Evolutionary conservation across 1,140 invertebrate genomes (phyloP).

Genomic region (Vanessa atalanta): DNA sequence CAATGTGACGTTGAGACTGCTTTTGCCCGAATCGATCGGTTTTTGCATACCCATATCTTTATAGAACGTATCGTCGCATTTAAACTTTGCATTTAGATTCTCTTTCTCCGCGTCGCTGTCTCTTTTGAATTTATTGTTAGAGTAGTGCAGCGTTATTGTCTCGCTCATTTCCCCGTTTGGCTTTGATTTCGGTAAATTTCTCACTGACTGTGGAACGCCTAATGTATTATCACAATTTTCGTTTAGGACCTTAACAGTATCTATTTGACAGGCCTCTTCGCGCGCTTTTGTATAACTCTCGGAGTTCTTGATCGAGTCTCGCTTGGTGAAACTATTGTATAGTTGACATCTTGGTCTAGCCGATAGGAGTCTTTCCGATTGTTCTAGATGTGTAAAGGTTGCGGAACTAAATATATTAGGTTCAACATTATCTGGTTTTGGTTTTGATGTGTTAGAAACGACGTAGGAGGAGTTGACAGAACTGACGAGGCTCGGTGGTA

Average conservation of each 20-base stretch:
- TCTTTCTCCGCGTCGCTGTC: slow-evolving; percentile 70
- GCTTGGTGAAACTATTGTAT: slow-evolving; percentile 67
- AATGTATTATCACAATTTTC: slow-evolving; percentile 66
- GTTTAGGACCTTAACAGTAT: slow-evolving; percentile 65
- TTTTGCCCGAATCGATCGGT: slow-evolving; percentile 54
- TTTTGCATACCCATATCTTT: slow-evolving; percentile 66
- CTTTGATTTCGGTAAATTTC: slow-evolving; percentile 56
- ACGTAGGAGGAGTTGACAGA: slow-evolving; percentile 76
- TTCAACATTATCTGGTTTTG: slow-evolving; percentile 60
- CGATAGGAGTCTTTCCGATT: slow-evolving; percentile 66
- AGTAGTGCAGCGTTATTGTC: slow-evolving; percentile 68
- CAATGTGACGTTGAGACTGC: slow-evolving; percentile 71
- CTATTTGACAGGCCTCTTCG: slow-evolving; percentile 72
- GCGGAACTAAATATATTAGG: slow-evolving; percentile 77
- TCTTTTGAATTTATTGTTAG: slow-evolving; percentile 64
- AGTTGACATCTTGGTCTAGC: slow-evolving; percentile 61
- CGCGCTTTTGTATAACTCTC: slow-evolving; percentile 71
- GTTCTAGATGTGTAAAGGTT: slow-evolving; percentile 75
- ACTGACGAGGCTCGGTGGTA: slow-evolving; percentile 71
- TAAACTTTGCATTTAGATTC: slow-evolving; percentile 64
- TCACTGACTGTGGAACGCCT: slow-evolving; percentile 24
- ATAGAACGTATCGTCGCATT: slow-evolving; percentile 71
- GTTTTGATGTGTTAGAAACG: slow-evolving; percentile 62
- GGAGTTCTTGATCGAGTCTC: slow-evolving; percentile 60
- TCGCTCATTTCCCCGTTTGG: slow-evolving; percentile 62